These are phyloP conservation scores for Panagrolaimus sp. DNA, from an alignment of 1,140 invertebrate genomes.

Conservation along the genomic window DNA sequence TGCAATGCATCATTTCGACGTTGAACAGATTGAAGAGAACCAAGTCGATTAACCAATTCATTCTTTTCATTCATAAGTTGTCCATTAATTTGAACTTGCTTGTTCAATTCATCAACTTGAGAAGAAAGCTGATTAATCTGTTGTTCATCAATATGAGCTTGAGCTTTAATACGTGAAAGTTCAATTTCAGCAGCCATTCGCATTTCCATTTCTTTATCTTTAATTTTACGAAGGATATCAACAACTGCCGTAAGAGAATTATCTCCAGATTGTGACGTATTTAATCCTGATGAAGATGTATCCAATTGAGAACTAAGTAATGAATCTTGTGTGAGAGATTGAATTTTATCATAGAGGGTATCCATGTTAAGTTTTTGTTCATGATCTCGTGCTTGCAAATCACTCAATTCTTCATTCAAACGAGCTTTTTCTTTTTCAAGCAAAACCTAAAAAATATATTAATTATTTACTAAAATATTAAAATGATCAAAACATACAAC, in stretches of 20 bases:
- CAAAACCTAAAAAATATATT: not conserved
- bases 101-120: not conserved
- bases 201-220: conserved; percentile 24
- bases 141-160: conserved; percentile 25
- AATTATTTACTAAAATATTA: no score
- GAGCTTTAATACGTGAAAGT: conserved; percentile 27
- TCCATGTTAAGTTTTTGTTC: not conserved
- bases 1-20: not conserved
- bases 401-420: not conserved
- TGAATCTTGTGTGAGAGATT: not conserved
- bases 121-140: not conserved
- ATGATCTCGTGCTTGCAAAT: not conserved
- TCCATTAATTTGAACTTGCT: not conserved
- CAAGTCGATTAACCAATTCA: not conserved
- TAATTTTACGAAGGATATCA: not conserved
- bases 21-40: not conserved
- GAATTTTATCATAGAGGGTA: not conserved
- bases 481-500: not conserved
- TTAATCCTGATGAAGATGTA: not conserved
- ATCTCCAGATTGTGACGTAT: not conserved
- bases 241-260: not conserved
- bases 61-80: conserved; percentile 9
- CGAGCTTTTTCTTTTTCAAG: not conserved
- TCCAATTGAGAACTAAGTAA: not conserved
- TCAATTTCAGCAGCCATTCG: conserved; percentile 35